phyloP scores from a whole-genome alignment of 1,140 invertebrate genomes.

The Drosophila ficusphila region DNA sequence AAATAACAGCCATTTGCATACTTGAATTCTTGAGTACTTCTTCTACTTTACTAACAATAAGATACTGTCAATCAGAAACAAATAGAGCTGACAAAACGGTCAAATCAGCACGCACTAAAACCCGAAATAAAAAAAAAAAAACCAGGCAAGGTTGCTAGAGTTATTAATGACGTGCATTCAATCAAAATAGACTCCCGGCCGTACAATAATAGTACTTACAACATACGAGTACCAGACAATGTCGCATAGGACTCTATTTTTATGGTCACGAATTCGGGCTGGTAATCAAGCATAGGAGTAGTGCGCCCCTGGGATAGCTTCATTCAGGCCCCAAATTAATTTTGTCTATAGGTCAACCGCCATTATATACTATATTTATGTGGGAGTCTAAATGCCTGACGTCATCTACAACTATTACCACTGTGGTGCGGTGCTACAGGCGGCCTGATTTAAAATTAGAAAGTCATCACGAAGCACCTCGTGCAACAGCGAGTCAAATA shows the following conservation, averaged over 20 bases:
- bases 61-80: slow-evolving; percentile 18
- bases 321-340: slow-evolving; percentile 18
- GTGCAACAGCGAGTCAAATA: slow-evolving; percentile 27
- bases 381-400: slow-evolving; percentile 15
- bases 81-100: background rate
- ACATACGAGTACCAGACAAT: slow-evolving; percentile 16
- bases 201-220: slow-evolving; percentile 36
- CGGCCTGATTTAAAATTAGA: slow-evolving; percentile 46
- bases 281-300: background rate
- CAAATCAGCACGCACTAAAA: slow-evolving; percentile 9
- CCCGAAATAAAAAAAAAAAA: slow-evolving; percentile 4
- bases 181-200: slow-evolving; percentile 33
- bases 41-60: background rate
- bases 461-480: slow-evolving; percentile 30
- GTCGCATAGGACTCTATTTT: slow-evolving; percentile 33
- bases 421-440: background rate
- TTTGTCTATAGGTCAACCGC: slow-evolving; percentile 3
- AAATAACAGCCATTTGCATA: slow-evolving; percentile 22
- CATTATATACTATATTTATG: slow-evolving; percentile 16
- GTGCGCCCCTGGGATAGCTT: slow-evolving; percentile 9
- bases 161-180: slow-evolving; percentile 33
- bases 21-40: too few species aligned
- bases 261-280: slow-evolving; percentile 23
- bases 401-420: slow-evolving; percentile 16
- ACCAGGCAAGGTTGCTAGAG: background rate